Evolutionary conservation across 2,797 vertebrate species (phyloP).

Genomic region (Diplodus sargus): DNA sequence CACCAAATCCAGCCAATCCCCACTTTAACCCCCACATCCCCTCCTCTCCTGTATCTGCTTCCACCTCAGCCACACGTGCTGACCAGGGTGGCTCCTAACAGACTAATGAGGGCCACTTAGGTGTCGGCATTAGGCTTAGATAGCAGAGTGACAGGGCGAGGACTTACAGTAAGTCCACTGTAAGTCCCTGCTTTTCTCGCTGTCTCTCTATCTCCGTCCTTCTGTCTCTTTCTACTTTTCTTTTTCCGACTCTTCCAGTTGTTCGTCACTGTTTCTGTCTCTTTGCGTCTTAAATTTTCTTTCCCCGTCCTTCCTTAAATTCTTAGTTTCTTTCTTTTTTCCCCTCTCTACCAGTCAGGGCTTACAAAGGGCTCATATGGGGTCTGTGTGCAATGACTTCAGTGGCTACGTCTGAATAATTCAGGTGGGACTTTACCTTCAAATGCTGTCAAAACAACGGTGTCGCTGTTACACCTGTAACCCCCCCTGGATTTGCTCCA

Average conservation of each 20-base stretch:
- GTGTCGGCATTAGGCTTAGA: slow-evolving; percentile 60
- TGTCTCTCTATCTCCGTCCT: slow-evolving; percentile 11
- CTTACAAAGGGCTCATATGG: slow-evolving; percentile 49
- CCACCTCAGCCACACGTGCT: slow-evolving; percentile 52
- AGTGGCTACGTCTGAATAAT: slow-evolving; percentile 69
- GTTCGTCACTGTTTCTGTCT: slow-evolving; percentile 1
- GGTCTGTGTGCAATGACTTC: slow-evolving; percentile 45
- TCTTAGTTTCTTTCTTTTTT: slow-evolving; percentile 4
- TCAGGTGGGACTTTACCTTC: slow-evolving; percentile 65
- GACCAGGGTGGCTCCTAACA: slow-evolving; percentile 68
- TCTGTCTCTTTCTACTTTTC: slow-evolving; percentile 12
- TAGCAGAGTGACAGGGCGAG: slow-evolving; percentile 65
- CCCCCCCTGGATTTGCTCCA: slow-evolving; percentile 53
- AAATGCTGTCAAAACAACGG: slow-evolving; percentile 70
- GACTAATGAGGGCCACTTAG: slow-evolving; percentile 80
- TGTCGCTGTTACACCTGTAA: slow-evolving; percentile 49
- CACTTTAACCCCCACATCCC: slow-evolving; percentile 55
- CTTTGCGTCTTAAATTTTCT: neutral
- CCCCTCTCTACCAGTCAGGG: slow-evolving; percentile 21
- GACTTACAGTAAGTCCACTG: slow-evolving; percentile 66
- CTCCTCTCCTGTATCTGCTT: slow-evolving; percentile 49
- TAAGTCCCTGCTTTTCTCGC: slow-evolving; percentile 46
- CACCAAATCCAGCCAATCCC: slow-evolving; percentile 75
- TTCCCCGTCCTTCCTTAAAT: neutral
- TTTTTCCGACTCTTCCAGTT: slow-evolving; percentile 14